Evolutionary conservation across 2,797 vertebrate species (phyloP), one percentile per base, ranked within the genome.

Genomic region (Sparidentex hasta): DNA sequence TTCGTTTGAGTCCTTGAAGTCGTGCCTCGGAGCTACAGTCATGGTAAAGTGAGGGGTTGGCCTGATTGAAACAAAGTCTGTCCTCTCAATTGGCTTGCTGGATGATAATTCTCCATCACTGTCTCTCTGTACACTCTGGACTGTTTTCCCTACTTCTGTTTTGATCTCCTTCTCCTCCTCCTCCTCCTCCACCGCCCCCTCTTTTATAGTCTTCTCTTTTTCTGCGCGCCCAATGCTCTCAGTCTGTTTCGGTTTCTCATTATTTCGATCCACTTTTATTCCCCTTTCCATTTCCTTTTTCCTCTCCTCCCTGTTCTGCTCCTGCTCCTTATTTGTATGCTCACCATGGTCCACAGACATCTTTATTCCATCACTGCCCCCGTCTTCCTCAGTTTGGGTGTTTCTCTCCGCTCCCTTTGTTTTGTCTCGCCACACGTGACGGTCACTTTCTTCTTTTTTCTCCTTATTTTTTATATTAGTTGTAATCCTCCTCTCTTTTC

Each of bases 181-280:
- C 74, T 46, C 71, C 74, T 46, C 71, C 72, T 76, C 75, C 66
- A 9, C 46, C 33, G 66, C 81, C 65, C 50, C 75, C 74, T 76
- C 69, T 78, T 91, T 91, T 80, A 84, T 71, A 66, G 77, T 66
- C 69, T 27, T 79, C 55, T 88, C 74, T 74, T 82, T 81, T 79
- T 80, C 81, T 79, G 65, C 41, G 16, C 1, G 75, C 72, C 81
- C 72, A 11, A 29, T 72, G 72, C 44, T 82, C 74, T 87, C 87
- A 43, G 68, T 72, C 84, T 86, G 83, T 78, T 92, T 90, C 86
- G 69, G 65, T 80, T 85, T 86, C 71, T 90, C 78, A 81, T 90
- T 87, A 85, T 84, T 81, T 88, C 9, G 73, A 71, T 80, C 77
- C 54, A 66, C 74, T 83, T 83, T 88, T 79, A 82, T 79, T 77